phyloP scores from a whole-genome alignment of 92 coral and sea anemone genomes.

The Epizoanthus scotinus region DNA sequence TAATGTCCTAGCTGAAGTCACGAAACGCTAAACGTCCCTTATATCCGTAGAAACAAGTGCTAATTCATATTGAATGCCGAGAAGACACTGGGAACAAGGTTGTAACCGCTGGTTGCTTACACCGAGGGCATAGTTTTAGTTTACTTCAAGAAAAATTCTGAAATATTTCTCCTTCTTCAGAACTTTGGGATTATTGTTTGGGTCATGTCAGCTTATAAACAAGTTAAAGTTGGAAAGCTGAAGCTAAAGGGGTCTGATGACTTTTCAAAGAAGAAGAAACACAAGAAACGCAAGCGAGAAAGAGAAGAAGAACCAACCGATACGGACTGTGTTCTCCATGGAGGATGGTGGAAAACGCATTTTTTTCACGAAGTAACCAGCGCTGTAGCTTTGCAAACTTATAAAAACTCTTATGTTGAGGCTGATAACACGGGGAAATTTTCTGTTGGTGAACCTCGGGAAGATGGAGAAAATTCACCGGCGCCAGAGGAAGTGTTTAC shows the following conservation, averaged over 20 bases:
- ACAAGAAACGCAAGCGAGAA: conserved; percentile 81
- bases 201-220: conserved; percentile 82
- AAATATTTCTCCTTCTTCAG: background rate
- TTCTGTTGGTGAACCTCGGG: conserved; percentile 71
- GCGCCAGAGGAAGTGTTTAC: conserved; percentile 96
- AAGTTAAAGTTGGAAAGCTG: conserved; percentile 84
- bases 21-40: too few relatives aligned
- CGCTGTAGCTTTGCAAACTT: conserved; percentile 81
- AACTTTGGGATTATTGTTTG: background rate
- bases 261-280: conserved; percentile 68
- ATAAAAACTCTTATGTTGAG: conserved; percentile 69
- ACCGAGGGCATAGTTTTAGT: too few relatives aligned
- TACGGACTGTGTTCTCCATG: conserved; percentile 78
- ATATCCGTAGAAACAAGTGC: too few relatives aligned
- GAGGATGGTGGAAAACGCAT: conserved; percentile 92
- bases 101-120: too few relatives aligned
- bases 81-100: too few relatives aligned
- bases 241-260: conserved; percentile 86
- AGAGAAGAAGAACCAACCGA: conserved; percentile 72
- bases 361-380: conserved; percentile 66
- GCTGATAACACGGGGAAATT: conserved; percentile 81
- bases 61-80: too few relatives aligned
- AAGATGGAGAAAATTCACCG: conserved; percentile 91
- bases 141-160: too few relatives aligned
- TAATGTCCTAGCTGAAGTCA: too few relatives aligned